Percentiles rank a stretch among this genome's conserved stretches.
These are phyloP conservation scores for Istiophorus platypterus DNA, from an alignment of 2,113 vertebrate genomes.

Conservation along the genomic window DNA sequence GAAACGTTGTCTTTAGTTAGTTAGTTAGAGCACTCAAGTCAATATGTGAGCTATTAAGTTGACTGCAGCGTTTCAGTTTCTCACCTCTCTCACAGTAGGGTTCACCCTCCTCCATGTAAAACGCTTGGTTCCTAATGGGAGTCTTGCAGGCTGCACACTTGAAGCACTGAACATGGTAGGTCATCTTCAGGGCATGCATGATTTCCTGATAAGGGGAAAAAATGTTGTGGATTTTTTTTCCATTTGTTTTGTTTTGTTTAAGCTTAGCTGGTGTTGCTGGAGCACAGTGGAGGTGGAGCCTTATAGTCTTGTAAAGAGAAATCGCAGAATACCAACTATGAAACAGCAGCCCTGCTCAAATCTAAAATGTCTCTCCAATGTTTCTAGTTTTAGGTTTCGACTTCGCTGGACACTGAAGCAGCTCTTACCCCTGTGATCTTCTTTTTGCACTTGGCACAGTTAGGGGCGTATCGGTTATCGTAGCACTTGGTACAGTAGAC, in stretches of 20 bases:
- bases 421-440: slow-evolving; percentile 93
- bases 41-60: too few species aligned
- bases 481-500: slow-evolving; percentile 96
- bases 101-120: slow-evolving; percentile 98
- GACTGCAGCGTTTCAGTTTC: not conserved
- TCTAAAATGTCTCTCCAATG: not conserved
- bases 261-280: not conserved
- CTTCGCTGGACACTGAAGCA: not conserved
- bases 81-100: slow-evolving; percentile 97
- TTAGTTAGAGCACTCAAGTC: not conserved
- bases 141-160: slow-evolving; percentile 94
- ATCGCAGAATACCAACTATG: not conserved
- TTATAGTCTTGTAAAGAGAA: too few species aligned
- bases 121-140: slow-evolving; percentile 96
- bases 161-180: slow-evolving; percentile 97
- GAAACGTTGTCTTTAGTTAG: not conserved
- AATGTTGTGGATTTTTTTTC: too few species aligned
- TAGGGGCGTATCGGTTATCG: slow-evolving; percentile 92
- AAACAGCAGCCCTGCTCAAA: not conserved
- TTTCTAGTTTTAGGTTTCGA: not conserved
- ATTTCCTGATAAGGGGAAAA: slow-evolving; percentile 87
- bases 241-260: not conserved
- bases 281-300: not conserved
- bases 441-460: slow-evolving; percentile 98
- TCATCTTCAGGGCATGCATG: slow-evolving; percentile 99